These are phyloP conservation scores for Arvicanthis niloticus DNA, from an alignment of 2,113 vertebrate species.

Conservation along the genomic window DNA sequence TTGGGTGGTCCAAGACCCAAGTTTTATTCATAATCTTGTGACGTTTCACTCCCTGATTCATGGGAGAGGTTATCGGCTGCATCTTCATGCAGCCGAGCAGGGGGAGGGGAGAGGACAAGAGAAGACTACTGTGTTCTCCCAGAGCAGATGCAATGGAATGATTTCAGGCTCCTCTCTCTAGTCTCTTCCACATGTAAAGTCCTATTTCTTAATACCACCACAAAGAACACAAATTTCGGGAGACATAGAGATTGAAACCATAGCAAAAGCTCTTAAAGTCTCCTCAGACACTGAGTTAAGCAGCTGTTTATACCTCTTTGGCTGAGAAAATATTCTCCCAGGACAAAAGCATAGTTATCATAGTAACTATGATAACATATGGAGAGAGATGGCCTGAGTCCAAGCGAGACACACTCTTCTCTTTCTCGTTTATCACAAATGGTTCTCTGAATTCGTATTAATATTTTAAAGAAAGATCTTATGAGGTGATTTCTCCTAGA, in stretches of 20 bases:
- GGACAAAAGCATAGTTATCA: neutral
- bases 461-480: neutral
- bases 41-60: neutral
- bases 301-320: neutral
- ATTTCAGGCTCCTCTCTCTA: neutral
- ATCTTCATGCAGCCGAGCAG: neutral
- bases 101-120: neutral
- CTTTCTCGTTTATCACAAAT: neutral
- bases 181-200: too few species aligned
- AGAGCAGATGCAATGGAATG: too few species aligned
- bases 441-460: neutral
- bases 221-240: neutral
- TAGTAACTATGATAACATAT: too few species aligned
- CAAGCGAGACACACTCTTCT: neutral
- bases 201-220: neutral
- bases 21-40: neutral
- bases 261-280: neutral
- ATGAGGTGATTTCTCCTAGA: neutral
- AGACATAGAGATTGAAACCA: neutral
- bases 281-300: neutral
- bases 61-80: too few species aligned
- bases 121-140: neutral
- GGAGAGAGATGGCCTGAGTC: neutral
- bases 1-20: neutral
- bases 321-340: neutral